Evolutionary conservation across 2,113 vertebrate genomes (phyloP).

Genomic region (Notothenia coriiceps): DNA sequence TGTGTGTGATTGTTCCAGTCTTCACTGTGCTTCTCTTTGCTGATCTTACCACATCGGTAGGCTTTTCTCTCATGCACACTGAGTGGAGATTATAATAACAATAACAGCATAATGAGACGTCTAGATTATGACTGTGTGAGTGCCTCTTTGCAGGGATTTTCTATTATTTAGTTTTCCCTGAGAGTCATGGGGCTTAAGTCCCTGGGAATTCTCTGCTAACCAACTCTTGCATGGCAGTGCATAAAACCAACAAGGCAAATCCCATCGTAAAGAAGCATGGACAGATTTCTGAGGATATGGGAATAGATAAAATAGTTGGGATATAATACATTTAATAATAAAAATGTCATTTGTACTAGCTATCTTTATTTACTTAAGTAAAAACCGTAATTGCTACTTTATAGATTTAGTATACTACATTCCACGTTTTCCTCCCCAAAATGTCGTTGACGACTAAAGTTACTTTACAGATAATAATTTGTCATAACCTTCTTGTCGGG

Average conservation of each 20-base stretch:
- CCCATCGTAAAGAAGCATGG: background rate
- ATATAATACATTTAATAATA: too few species aligned
- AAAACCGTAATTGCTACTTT: background rate
- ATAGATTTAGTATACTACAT: background rate
- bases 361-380: background rate
- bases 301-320: background rate
- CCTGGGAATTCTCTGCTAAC: background rate
- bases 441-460: background rate
- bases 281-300: background rate
- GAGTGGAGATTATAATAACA: conserved; percentile 48
- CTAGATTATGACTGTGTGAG: conserved; percentile 27
- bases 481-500: background rate
- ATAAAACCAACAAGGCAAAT: conserved; percentile 6
- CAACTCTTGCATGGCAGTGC: background rate
- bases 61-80: conserved; percentile 24
- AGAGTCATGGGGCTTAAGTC: background rate
- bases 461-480: background rate
- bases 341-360: too few species aligned
- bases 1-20: conserved; percentile 13
- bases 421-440: background rate
- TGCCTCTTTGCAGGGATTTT: conserved; percentile 13
- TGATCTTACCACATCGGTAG: conserved; percentile 21
- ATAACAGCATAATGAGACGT: conserved; percentile 42
- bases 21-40: conserved; percentile 18
- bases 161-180: conserved; percentile 13